Evolutionary conservation across 2,888 invertebrate genomes (phyloP).

Genomic region (Campopleginae sp.): DNA sequence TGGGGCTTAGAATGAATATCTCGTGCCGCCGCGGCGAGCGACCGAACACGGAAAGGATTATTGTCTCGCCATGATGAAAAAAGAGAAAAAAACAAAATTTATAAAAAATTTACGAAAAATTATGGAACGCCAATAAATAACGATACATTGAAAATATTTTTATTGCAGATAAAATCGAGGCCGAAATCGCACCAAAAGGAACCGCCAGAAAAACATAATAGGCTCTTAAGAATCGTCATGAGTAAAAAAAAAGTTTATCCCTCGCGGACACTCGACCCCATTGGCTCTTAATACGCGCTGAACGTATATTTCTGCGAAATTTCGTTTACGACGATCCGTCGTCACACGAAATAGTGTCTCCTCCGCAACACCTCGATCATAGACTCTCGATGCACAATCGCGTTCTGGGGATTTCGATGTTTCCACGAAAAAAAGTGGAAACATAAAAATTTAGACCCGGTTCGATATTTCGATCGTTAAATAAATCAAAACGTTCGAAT

Average conservation of each 20-base stretch:
- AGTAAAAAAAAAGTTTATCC: slow-evolving; percentile 22
- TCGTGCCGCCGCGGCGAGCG: neutral
- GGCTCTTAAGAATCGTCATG: slow-evolving; percentile 35
- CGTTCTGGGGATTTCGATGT: slow-evolving; percentile 36
- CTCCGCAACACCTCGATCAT: slow-evolving; percentile 47
- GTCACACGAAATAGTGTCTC: slow-evolving; percentile 16
- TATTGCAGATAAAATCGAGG: slow-evolving; percentile 5
- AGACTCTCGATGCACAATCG: slow-evolving; percentile 33
- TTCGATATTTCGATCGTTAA: slow-evolving; percentile 33
- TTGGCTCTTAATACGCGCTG: neutral
- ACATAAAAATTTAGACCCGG: slow-evolving; percentile 35
- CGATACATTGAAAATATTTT: slow-evolving; percentile 11
- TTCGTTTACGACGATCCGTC: slow-evolving; percentile 59
- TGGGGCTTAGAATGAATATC: neutral
- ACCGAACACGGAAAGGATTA: neutral
- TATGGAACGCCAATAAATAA: slow-evolving; percentile 5
- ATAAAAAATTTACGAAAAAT: slow-evolving; percentile 14
- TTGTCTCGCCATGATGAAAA: neutral
- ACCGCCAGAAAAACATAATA: slow-evolving; percentile 53
- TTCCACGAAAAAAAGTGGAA: slow-evolving; percentile 13
- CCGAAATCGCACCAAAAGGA: neutral
- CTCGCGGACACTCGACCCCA: slow-evolving; percentile 13
- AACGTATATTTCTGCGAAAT: slow-evolving; percentile 36
- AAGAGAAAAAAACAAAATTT: neutral
- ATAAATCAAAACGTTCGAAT: neutral